Percentiles rank a stretch among this genome's conserved stretches.
phyloP scores from a whole-genome alignment of 2,797 vertebrate genomes.

The Propithecus deckenii region DNA sequence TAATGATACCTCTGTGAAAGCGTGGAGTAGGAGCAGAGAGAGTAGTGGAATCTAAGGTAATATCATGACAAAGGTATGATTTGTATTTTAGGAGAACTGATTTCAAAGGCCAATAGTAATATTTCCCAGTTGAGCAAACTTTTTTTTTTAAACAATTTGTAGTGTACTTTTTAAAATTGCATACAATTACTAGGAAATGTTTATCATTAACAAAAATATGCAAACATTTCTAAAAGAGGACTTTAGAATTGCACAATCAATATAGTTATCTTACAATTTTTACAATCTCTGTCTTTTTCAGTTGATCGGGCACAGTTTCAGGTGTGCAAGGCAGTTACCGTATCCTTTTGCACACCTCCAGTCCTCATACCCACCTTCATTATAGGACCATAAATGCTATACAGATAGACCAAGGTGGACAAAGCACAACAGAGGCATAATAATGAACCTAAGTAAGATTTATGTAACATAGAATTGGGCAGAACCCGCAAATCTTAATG shows the following conservation, averaged over 20 bases:
- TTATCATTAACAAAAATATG: not conserved
- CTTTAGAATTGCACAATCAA: not conserved
- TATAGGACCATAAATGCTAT: conserved; percentile 27
- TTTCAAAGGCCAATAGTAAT: not conserved
- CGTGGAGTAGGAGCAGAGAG: not conserved
- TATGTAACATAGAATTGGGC: conserved; percentile 10
- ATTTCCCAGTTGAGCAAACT: not conserved
- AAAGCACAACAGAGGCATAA: conserved; percentile 1
- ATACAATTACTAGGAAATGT: not conserved
- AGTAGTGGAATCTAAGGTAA: not conserved
- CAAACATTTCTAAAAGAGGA: not conserved
- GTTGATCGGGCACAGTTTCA: not conserved
- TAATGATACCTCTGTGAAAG: not conserved
- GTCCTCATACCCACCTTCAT: not conserved
- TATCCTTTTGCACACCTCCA: not conserved
- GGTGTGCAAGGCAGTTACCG: not conserved
- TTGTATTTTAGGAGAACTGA: conserved; percentile 9
- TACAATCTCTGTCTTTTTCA: not conserved
- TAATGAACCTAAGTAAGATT: conserved; percentile 20
- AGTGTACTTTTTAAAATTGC: not conserved
- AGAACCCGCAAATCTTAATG: not conserved
- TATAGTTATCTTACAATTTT: not conserved
- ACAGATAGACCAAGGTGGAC: not conserved
- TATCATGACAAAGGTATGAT: not conserved
- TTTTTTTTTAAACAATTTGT: not conserved